Base-by-base conservation (phyloP, 2,888 invertebrate species). In the Hydraecia micacea region DNA sequence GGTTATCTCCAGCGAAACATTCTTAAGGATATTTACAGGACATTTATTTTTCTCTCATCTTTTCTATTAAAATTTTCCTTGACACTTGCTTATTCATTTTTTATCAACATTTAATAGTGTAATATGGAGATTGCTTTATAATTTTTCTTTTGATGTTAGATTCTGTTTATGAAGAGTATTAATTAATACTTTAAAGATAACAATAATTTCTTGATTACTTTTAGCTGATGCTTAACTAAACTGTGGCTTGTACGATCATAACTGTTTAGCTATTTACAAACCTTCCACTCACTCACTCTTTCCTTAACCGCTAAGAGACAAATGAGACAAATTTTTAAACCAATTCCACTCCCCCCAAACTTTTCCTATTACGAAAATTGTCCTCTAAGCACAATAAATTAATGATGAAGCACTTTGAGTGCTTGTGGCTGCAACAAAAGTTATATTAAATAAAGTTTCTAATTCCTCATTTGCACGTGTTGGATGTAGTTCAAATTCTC, bases 281-380 rank as follows among this genome's bases (percentile, higher is more conserved):
- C 36, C 32, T 60, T 11, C n/a, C 36, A 39, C 11, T 70, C 60
- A 39, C 18, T n/a, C 62, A 74, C 15, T 66, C 39, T 76, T 63
- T 42, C 18, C 28, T 49, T 68, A 28, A 69, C 73, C 58, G 70
- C 66, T 63, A 55, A 73, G 80, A 84, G 82, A 86, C 79, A 82
- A 84, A 87, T 79, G 69, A 80, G 83, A 77, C 71, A 77, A 79
- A 71, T 78, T 80, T 88, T 87, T 75, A 82, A 58, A 86, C 62
- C 72, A 74, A 78, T 81, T 82, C 52, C 68, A 79, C 32, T 66
- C 39, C 62, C 11, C 42, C 74, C n/a, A 71, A 88, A 88, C 87
- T 89, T 88, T 89, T 85, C 84, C 87, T 83, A 88, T 88, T 86
- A 88, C 81, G 80, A 77, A 82, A 85, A 81, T 78, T 86, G 85